Base-by-base conservation (phyloP, 2,888 invertebrate genomes). In the Ceratothoa steindachneri region DNA sequence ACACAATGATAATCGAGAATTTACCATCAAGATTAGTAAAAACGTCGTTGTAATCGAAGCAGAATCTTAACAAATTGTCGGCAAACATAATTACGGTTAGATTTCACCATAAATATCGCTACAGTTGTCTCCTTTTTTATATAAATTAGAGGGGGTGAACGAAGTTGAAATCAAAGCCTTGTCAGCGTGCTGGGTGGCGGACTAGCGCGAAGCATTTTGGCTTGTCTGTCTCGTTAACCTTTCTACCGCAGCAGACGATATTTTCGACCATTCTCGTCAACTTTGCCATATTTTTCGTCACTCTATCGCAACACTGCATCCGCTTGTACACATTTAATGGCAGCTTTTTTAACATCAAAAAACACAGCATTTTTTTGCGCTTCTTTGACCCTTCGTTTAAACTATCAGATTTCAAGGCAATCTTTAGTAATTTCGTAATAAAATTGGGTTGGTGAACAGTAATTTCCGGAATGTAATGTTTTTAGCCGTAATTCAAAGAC, bases 201-300 rank as follows among this genome's bases (percentile, higher is more conserved):
- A 60, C 60, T n/a, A n/a, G 55, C 24, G 60, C 60, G 60, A 60
- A 22, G 60, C 60, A 60, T 60, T 60, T 60, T 60, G 22, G 60
- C 55, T 60, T 60, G 60, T 60, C 55, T 24, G 60, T 60, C 55
- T 60, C 60, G 60, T 60, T 60, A 60, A 60, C 60, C 22, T 7
- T 60, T 60, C 27, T 3, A 1, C 60, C 60, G 27, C 41, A 24
- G 55, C 55, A 22, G 12, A 55, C 55, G 55, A 60, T 60, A 22
- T 24, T 60, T 22, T 60, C 60, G 60, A 12, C 27, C n/a, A 60
- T 60, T 60, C 60, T 60, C 60, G 27, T 12, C 60, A 60, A 24
- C 12, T 60, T 60, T 24, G 55, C 60, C 60, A 60, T n/a, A n/a
- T 60, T 60, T 60, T 60, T 7, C 3, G 2, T 60, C 60, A 60